These are phyloP conservation scores for Colostygia pectinataria DNA, from an alignment of 2,888 invertebrate species.

Conservation along the genomic window DNA sequence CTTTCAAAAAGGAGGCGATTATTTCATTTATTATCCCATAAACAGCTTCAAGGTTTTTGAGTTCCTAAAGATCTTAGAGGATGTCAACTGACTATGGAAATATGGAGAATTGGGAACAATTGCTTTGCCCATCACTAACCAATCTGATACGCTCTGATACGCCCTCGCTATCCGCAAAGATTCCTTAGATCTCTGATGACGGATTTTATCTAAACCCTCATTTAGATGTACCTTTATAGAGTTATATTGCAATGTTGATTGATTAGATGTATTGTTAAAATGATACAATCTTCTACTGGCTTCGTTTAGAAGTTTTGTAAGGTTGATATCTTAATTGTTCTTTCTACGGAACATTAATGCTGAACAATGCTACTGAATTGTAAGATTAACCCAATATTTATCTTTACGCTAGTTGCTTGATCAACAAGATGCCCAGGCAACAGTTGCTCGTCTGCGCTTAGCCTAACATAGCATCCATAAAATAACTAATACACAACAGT, in stretches of 20 bases:
- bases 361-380: conserved; percentile 10
- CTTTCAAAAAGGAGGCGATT: too few species aligned
- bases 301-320: conserved; percentile 15
- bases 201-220: conserved; percentile 10
- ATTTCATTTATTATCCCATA: too few species aligned
- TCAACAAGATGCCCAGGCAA: too few species aligned
- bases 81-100: too few species aligned
- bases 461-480: too few species aligned
- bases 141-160: conserved; percentile 19
- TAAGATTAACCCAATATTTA: not conserved
- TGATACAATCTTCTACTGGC: conserved; percentile 10
- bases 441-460: too few species aligned
- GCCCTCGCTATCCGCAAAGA: conserved; percentile 15
- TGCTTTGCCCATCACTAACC: conserved; percentile 9
- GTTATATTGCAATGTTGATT: conserved; percentile 15
- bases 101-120: too few species aligned
- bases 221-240: conserved; percentile 7
- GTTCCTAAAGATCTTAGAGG: too few species aligned
- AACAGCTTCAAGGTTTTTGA: too few species aligned
- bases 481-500: too few species aligned
- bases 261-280: conserved; percentile 21
- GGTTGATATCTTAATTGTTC: conserved; percentile 16
- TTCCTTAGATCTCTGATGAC: conserved; percentile 11
- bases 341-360: conserved; percentile 13
- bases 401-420: not conserved